These are phyloP conservation scores for Ichneumoninae sp. DNA, from an alignment of 2,888 invertebrate species.

Conservation along the genomic window DNA sequence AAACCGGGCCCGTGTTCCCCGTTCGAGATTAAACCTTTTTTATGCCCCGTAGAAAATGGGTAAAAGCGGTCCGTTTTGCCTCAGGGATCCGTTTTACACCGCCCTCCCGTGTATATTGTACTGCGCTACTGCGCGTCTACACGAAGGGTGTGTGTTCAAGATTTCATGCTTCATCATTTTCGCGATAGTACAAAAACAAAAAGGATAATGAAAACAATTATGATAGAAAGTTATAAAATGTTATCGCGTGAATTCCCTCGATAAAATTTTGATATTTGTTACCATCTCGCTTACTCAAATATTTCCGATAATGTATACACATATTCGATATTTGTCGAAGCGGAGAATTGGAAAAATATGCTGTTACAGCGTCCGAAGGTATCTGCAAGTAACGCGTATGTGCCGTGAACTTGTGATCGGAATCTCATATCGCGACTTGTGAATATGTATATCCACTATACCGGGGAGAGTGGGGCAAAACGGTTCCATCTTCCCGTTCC, in stretches of 20 bases:
- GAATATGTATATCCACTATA: constrained; percentile 12
- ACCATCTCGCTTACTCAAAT: neutral
- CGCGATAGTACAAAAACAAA: neutral
- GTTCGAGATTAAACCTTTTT: neutral
- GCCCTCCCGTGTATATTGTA: neutral
- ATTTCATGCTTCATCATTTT: neutral
- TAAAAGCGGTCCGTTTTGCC: neutral
- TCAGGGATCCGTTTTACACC: neutral
- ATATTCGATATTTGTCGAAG: neutral
- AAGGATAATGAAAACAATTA: neutral
- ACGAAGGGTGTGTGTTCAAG: neutral
- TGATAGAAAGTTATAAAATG: neutral
- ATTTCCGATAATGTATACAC: neutral
- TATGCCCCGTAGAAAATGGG: neutral
- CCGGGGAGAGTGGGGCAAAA: neutral
- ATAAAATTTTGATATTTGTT: neutral
- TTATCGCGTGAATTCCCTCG: neutral
- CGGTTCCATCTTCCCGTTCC: neutral
- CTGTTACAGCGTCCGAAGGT: constrained; percentile 14
- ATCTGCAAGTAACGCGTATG: constrained; percentile 37
- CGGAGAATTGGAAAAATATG: constrained; percentile 32
- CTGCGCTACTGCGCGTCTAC: neutral
- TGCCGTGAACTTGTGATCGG: constrained; percentile 42
- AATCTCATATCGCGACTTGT: constrained; percentile 50
- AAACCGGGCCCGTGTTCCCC: neutral